phyloP scores from a whole-genome alignment of 2,888 invertebrate genomes.

The Bibio marci region DNA sequence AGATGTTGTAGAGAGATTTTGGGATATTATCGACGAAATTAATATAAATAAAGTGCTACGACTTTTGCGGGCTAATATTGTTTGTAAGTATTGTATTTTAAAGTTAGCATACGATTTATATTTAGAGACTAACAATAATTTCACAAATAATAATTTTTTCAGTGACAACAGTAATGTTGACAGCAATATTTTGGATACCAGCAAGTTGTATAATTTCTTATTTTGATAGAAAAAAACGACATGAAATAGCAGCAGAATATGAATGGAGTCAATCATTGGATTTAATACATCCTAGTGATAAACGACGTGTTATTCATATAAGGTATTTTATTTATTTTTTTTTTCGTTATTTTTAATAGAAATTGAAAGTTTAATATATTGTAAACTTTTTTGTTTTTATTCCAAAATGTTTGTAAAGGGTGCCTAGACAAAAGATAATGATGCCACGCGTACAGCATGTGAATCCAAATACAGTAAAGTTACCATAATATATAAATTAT shows the following conservation, averaged over 20 bases:
- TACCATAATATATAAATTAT: no score
- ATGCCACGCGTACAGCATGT: no score
- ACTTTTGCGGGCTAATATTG: conserved; percentile 82
- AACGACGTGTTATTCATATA: conserved; percentile 49
- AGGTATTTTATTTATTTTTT: no score
- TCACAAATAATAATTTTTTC: conserved; percentile 5
- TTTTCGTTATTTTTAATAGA: no score
- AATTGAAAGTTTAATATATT: no score
- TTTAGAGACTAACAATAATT: not conserved
- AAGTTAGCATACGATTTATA: no score
- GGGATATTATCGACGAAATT: conserved; percentile 94
- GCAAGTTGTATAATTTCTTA: conserved; percentile 76
- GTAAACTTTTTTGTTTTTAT: no score
- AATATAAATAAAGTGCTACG: conserved; percentile 83
- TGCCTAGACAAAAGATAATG: no score
- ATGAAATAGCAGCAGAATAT: conserved; percentile 49
- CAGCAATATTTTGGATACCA: conserved; percentile 90
- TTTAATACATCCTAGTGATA: conserved; percentile 56
- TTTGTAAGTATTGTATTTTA: conserved; percentile 49
- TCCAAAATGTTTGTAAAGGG: no score
- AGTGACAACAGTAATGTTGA: conserved; percentile 64
- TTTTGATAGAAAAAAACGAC: conserved; percentile 58
- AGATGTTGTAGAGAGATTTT: conserved; percentile 89
- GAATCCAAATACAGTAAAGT: no score
- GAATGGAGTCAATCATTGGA: conserved; percentile 54